phyloP scores from a whole-genome alignment of 1,140 invertebrate species.

The Formica exsecta region DNA sequence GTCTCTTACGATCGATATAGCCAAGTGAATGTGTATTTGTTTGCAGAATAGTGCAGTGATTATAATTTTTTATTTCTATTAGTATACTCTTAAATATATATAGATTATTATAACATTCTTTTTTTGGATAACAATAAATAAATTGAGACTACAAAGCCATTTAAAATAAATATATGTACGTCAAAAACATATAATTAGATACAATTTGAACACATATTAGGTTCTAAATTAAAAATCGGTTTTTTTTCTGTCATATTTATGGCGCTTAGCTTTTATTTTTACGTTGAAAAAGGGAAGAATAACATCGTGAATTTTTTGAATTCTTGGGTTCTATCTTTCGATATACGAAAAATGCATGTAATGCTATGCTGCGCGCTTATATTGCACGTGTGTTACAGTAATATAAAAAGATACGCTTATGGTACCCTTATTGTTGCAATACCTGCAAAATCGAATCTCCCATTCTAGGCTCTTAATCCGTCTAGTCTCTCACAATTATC shows the following conservation, averaged over 20 bases:
- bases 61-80: neutral
- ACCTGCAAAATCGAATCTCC: conserved; percentile 48
- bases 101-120: neutral
- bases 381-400: neutral
- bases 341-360: neutral
- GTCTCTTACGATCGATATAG: neutral
- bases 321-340: neutral
- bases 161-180: neutral
- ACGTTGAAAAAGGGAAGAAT: neutral
- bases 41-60: neutral
- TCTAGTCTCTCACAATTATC: conserved; percentile 55
- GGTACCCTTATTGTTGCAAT: conserved; percentile 34
- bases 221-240: neutral
- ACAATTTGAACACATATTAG: neutral
- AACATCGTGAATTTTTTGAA: neutral
- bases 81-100: too few species aligned
- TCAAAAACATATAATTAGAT: neutral
- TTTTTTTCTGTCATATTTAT: neutral
- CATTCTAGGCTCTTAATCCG: conserved; percentile 42
- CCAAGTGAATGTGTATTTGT: neutral
- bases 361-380: neutral
- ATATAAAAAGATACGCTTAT: neutral
- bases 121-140: neutral
- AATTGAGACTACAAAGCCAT: neutral
- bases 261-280: neutral